Evolutionary conservation across 2,797 vertebrate genomes (phyloP).

Genomic region (Catostomus latipinnis): DNA sequence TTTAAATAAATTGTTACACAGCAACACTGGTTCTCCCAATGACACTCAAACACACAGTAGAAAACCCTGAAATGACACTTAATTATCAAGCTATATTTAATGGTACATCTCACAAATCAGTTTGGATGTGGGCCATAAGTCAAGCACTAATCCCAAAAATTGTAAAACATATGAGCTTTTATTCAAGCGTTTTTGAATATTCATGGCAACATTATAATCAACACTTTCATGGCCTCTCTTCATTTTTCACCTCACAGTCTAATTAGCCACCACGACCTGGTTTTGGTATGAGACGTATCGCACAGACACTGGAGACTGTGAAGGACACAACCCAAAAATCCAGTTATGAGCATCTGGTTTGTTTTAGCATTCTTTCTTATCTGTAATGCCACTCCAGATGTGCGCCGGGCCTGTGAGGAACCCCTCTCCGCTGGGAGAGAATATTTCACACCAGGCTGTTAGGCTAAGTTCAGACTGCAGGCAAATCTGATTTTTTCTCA

Average conservation of each 20-base stretch:
- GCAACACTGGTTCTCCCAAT: no score
- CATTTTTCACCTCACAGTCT: slow-evolving; percentile 45
- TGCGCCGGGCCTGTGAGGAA: neutral
- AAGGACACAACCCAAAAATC: slow-evolving; percentile 37
- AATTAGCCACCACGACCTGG: slow-evolving; percentile 45
- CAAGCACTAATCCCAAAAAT: neutral
- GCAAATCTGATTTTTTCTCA: no score
- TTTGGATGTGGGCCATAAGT: neutral
- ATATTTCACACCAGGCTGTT: slow-evolving; percentile 27
- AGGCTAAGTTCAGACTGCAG: no score
- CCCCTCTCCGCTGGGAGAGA: slow-evolving; percentile 3
- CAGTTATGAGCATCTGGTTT: slow-evolving; percentile 51
- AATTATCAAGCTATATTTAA: neutral
- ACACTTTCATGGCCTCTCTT: slow-evolving; percentile 41
- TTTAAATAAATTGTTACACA: no score
- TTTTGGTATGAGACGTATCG: slow-evolving; percentile 37
- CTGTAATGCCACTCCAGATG: slow-evolving; percentile 47
- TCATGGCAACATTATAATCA: slow-evolving; percentile 22
- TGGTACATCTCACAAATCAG: neutral
- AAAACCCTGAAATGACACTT: neutral
- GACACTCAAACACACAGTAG: no score
- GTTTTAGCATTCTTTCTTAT: slow-evolving; percentile 37
- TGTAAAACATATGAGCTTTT: neutral
- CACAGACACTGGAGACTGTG: neutral
- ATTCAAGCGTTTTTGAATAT: slow-evolving; percentile 21